A percentile compares a stretch with the other conserved stretches of the same genome.
These are phyloP conservation scores for Peromyscus californicus DNA, from an alignment of 2,113 vertebrate species.

Conservation along the genomic window DNA sequence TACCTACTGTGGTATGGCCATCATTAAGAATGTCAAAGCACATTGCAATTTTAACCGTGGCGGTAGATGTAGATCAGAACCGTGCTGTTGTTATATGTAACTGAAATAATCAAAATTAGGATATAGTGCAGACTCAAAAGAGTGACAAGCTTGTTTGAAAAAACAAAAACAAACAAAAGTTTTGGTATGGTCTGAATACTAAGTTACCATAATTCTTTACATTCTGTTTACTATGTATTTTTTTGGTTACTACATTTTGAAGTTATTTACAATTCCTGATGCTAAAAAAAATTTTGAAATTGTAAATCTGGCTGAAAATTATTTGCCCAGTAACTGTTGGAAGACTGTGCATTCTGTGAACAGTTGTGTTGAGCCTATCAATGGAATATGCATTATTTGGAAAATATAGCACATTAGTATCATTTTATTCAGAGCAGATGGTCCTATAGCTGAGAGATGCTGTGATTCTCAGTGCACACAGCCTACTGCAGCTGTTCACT, in stretches of 20 bases:
- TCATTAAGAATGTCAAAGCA: constrained; percentile 82
- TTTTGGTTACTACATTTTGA: constrained; percentile 87
- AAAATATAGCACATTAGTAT: constrained; percentile 87
- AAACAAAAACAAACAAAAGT: constrained; percentile 81
- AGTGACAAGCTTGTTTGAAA: constrained; percentile 81
- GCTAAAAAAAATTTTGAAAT: constrained; percentile 68
- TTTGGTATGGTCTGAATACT: constrained; percentile 93
- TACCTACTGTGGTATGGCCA: constrained; percentile 78
- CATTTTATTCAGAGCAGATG: constrained; percentile 89
- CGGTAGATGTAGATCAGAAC: constrained; percentile 83
- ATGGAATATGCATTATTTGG: constrained; percentile 87
- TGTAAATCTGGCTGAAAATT: constrained; percentile 82
- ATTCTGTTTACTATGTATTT: constrained; percentile 86
- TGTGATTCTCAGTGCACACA: constrained; percentile 85
- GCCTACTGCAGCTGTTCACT: constrained; percentile 90
- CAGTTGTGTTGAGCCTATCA: constrained; percentile 86
- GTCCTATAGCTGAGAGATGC: constrained; percentile 86
- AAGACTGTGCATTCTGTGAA: constrained; percentile 84
- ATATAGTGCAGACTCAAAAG: constrained; percentile 85
- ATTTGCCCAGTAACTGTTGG: constrained; percentile 84
- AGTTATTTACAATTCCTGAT: constrained; percentile 81
- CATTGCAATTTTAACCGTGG: constrained; percentile 73
- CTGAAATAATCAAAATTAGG: constrained; percentile 84
- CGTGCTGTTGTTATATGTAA: constrained; percentile 80
- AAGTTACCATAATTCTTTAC: constrained; percentile 87